phyloP scores from a whole-genome alignment of 2,888 invertebrate species.

The Drosophila neonasuta region DNA sequence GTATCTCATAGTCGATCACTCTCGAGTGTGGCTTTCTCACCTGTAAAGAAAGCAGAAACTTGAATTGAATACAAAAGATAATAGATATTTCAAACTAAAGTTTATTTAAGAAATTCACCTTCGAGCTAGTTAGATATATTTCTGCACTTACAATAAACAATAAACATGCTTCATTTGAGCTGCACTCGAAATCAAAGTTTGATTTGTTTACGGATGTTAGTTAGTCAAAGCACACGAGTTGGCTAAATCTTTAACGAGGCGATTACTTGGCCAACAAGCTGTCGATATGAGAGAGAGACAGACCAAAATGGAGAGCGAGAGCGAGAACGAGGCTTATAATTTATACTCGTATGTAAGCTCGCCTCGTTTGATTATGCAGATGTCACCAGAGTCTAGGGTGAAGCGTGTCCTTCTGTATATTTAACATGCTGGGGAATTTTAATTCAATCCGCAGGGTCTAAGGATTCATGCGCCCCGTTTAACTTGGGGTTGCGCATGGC shows the following conservation, averaged over 20 bases:
- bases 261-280: slow-evolving; percentile 21
- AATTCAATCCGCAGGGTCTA: slow-evolving; percentile 42
- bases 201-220: slow-evolving; percentile 16
- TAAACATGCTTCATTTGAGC: slow-evolving; percentile 1
- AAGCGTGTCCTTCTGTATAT: slow-evolving; percentile 29
- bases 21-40: too few relatives aligned
- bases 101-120: background rate
- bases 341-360: slow-evolving; percentile 9
- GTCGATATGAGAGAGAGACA: background rate
- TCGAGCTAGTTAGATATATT: background rate
- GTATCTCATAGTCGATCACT: too few relatives aligned
- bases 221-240: slow-evolving; percentile 18
- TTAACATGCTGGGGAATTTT: slow-evolving; percentile 45
- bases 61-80: background rate
- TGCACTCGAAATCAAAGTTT: background rate
- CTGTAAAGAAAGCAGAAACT: background rate
- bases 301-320: background rate
- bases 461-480: slow-evolving; percentile 36
- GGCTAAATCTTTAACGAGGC: slow-evolving; percentile 9
- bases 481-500: slow-evolving; percentile 30
- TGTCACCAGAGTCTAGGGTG: slow-evolving; percentile 16
- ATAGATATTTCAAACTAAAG: background rate
- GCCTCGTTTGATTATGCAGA: slow-evolving; percentile 21
- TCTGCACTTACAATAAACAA: background rate
- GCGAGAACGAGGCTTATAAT: slow-evolving; percentile 5